phyloP scores from a whole-genome alignment of 2,888 invertebrate species.

The Trichogramma dendrolimi region DNA sequence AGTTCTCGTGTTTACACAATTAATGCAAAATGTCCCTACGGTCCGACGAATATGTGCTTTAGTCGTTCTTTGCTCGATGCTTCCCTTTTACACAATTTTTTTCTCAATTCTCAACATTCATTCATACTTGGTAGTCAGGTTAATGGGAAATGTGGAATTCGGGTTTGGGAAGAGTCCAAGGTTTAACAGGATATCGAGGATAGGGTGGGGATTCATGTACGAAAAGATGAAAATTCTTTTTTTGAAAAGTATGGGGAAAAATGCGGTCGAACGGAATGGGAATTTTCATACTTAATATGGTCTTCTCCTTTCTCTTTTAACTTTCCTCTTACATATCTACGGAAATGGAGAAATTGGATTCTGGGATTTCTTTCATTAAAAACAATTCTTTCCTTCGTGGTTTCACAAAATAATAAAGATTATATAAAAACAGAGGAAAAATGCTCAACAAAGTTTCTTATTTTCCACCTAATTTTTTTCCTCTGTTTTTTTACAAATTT shows the following conservation, averaged over 20 bases:
- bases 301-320: conserved; percentile 17
- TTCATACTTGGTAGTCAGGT: conserved; percentile 47
- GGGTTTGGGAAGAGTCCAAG: conserved; percentile 7
- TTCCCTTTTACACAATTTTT: conserved; percentile 39
- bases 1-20: conserved; percentile 48
- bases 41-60: conserved; percentile 50
- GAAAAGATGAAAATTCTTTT: conserved; percentile 13
- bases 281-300: conserved; percentile 19
- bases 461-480: background rate
- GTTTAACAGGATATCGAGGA: conserved; percentile 25
- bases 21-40: conserved; percentile 52
- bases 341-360: conserved; percentile 11
- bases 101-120: conserved; percentile 41
- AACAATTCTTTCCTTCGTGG: conserved; percentile 3
- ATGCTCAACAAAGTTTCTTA: background rate
- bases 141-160: conserved; percentile 22
- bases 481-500: conserved; percentile 15
- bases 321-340: conserved; percentile 10
- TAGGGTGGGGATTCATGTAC: conserved; percentile 16
- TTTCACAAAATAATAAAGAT: conserved; percentile 4
- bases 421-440: conserved; percentile 12
- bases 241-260: conserved; percentile 29
- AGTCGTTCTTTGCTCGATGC: conserved; percentile 46
- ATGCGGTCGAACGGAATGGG: conserved; percentile 31
- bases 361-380: conserved; percentile 1